These are phyloP conservation scores for Pammene fasciana DNA, from an alignment of 2,888 invertebrate species.

Conservation along the genomic window DNA sequence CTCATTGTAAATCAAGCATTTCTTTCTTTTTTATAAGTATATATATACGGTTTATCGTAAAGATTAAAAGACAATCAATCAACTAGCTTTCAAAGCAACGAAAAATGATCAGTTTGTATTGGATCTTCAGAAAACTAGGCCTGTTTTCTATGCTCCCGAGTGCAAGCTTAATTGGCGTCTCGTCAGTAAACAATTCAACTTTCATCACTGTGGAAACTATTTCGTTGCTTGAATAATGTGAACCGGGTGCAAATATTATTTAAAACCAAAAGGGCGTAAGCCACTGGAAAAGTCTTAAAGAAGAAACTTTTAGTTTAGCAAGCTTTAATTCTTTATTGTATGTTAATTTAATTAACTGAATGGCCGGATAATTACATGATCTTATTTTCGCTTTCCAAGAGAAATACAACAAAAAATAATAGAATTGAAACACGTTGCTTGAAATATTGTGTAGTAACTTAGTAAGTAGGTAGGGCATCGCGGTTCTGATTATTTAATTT, in stretches of 20 bases:
- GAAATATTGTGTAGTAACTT: too few relatives aligned
- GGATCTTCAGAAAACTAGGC: too few relatives aligned
- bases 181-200: background rate
- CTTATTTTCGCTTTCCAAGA: background rate
- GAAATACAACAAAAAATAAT: background rate
- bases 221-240: constrained; percentile 33
- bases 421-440: too few relatives aligned
- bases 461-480: too few relatives aligned
- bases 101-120: background rate
- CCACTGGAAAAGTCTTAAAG: background rate
- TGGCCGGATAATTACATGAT: background rate
- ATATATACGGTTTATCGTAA: background rate
- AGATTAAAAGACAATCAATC: background rate
- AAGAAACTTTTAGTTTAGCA: background rate
- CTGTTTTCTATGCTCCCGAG: background rate
- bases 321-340: background rate
- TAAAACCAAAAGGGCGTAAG: background rate
- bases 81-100: background rate
- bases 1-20: too few relatives aligned
- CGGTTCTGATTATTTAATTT: too few relatives aligned
- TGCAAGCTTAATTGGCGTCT: constrained; percentile 8
- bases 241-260: constrained; percentile 16
- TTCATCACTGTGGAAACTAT: constrained; percentile 18
- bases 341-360: constrained; percentile 8
- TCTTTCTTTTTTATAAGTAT: background rate